Conservation (phyloP, 2,797 vertebrate species). For the Cyprinella venusta region DNA sequence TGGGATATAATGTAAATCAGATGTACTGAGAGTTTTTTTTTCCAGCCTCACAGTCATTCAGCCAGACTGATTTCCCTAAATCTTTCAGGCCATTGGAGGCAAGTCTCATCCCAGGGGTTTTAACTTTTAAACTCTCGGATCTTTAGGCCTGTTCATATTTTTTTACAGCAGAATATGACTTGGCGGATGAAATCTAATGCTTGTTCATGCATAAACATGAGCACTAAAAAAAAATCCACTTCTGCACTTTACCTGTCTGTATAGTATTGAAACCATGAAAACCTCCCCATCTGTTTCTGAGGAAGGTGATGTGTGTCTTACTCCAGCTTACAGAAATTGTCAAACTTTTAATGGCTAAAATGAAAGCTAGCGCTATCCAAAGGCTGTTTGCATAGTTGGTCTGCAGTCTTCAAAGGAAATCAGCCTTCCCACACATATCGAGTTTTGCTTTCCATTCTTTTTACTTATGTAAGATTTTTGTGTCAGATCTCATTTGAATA, state of each 20-base stretch:
- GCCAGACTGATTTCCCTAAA: constrained; percentile 63
- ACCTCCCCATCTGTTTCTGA: constrained; percentile 56
- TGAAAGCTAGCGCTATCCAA: constrained; percentile 53
- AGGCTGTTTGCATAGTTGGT: constrained; percentile 55
- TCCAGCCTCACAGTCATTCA: constrained; percentile 66
- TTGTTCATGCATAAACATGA: constrained; percentile 75
- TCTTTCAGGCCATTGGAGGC: constrained; percentile 59
- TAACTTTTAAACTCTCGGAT: constrained; percentile 60
- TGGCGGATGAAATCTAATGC: constrained; percentile 54
- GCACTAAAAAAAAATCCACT: constrained; percentile 60
- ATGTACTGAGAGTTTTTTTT: constrained; percentile 64
- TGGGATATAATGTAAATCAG: constrained; percentile 77
- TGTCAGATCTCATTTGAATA: constrained; percentile 53
- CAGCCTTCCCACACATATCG: constrained; percentile 51
- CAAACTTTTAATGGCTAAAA: constrained; percentile 61
- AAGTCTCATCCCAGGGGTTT: constrained; percentile 66
- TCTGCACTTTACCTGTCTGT: constrained; percentile 23
- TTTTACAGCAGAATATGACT: constrained; percentile 38
- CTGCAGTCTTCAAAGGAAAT: constrained; percentile 54
- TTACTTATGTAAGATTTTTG: constrained; percentile 57
- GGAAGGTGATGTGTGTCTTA: constrained; percentile 61
- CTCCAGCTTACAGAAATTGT: constrained; percentile 67
- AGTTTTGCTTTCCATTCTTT: constrained; percentile 54
- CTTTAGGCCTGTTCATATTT: constrained; percentile 62
- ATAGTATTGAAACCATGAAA: constrained; percentile 22